These are phyloP conservation scores for Pseudorhombus dupliciocellatus DNA, from an alignment of 2,113 vertebrate species.

Conservation along the genomic window DNA sequence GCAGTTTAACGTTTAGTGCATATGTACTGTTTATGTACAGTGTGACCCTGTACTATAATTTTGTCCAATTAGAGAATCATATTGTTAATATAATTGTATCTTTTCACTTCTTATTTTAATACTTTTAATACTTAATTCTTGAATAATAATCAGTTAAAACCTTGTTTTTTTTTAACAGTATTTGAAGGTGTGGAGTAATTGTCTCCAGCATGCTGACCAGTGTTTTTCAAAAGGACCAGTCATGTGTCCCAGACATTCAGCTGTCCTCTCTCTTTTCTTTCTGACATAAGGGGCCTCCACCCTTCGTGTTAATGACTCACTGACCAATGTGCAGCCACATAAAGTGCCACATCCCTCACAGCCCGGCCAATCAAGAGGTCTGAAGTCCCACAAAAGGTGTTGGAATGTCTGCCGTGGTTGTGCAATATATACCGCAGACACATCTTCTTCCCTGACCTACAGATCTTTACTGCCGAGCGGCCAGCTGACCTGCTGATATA, in stretches of 20 bases:
- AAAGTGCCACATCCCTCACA: constrained; percentile 33
- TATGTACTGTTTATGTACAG: too few relatives aligned
- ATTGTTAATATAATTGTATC: background rate
- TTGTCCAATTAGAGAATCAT: too few relatives aligned
- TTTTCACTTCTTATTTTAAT: too few relatives aligned
- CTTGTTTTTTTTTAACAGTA: background rate
- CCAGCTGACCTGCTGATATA: background rate
- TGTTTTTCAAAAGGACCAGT: background rate
- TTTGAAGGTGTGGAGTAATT: constrained; percentile 6
- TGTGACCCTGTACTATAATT: too few relatives aligned
- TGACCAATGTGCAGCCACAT: constrained; percentile 39
- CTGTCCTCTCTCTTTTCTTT: constrained; percentile 20
- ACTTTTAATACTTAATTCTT: too few relatives aligned
- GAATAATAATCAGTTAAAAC: background rate
- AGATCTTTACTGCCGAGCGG: background rate
- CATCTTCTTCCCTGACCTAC: background rate
- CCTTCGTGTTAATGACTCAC: constrained; percentile 11
- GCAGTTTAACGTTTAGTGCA: too few relatives aligned
- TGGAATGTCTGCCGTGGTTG: background rate
- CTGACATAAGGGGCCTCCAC: constrained; percentile 4
- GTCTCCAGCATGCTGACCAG: constrained; percentile 3
- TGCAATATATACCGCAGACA: background rate
- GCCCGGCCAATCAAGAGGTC: constrained; percentile 5
- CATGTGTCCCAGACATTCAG: constrained; percentile 3
- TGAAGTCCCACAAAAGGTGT: background rate